Conservation (phyloP, 1,140 invertebrate genomes). For the Choristoneura fumiferana region DNA sequence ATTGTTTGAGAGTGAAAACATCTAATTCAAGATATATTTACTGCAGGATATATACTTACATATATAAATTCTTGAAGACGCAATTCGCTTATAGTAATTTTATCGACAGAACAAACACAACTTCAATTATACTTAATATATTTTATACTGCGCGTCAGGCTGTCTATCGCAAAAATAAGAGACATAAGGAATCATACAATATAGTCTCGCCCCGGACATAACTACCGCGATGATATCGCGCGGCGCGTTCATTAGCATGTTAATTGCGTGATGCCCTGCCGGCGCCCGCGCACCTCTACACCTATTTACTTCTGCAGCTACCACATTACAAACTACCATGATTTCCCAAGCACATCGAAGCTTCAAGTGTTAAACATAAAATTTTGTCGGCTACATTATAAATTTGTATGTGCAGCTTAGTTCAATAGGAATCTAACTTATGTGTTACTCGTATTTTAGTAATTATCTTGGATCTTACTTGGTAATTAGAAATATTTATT, state of each 20-base stretch:
- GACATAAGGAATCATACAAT: slow-evolving; percentile 64
- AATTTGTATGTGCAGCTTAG: too few relatives aligned
- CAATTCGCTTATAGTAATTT: slow-evolving; percentile 1
- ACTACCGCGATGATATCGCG: slow-evolving; percentile 73
- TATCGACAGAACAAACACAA: slow-evolving; percentile 10
- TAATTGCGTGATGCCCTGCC: slow-evolving; percentile 65
- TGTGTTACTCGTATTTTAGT: too few relatives aligned
- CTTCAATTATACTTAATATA: slow-evolving; percentile 24
- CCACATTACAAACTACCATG: too few relatives aligned
- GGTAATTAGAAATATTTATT: too few relatives aligned
- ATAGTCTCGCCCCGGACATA: slow-evolving; percentile 66
- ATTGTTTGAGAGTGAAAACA: too few relatives aligned
- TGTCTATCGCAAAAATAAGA: slow-evolving; percentile 46
- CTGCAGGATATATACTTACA: too few relatives aligned
- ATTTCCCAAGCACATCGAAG: too few relatives aligned
- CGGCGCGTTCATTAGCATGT: slow-evolving; percentile 72
- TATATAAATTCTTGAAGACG: background rate
- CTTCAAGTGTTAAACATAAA: too few relatives aligned
- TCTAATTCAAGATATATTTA: too few relatives aligned
- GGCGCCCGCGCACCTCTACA: slow-evolving; percentile 31
- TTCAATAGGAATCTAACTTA: too few relatives aligned
- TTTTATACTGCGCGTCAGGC: slow-evolving; percentile 44
- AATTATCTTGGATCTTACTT: too few relatives aligned
- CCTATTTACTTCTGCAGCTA: slow-evolving; percentile 33
- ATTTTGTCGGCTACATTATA: too few relatives aligned